These are phyloP conservation scores for Halesus radiatus DNA, from an alignment of 1,140 invertebrate genomes.

Conservation along the genomic window DNA sequence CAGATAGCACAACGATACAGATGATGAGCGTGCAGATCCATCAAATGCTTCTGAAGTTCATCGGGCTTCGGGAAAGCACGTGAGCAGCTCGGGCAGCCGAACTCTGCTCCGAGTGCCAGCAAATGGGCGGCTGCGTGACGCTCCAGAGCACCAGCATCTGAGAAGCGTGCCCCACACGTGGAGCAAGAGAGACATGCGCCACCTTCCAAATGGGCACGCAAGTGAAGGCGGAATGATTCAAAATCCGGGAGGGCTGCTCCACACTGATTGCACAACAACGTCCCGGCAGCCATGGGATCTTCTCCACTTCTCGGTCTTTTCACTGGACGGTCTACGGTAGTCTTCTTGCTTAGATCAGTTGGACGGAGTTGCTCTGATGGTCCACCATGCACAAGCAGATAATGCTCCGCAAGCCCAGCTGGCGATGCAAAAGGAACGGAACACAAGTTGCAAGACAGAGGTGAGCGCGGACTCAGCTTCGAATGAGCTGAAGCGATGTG, in stretches of 20 bases:
- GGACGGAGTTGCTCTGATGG: constrained; percentile 70
- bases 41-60: constrained; percentile 88
- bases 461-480: constrained; percentile 59
- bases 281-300: constrained; percentile 67
- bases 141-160: constrained; percentile 80
- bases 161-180: constrained; percentile 83
- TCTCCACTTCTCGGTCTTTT: constrained; percentile 52
- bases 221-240: constrained; percentile 88
- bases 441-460: constrained; percentile 58
- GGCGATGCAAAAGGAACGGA: constrained; percentile 65
- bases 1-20: constrained; percentile 90
- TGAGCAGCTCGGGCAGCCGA: constrained; percentile 86
- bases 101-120: constrained; percentile 82
- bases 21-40: constrained; percentile 91
- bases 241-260: constrained; percentile 89
- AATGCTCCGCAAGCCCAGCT: constrained; percentile 70
- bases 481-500: constrained; percentile 63
- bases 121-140: constrained; percentile 86
- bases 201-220: constrained; percentile 84
- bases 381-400: constrained; percentile 65
- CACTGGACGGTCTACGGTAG: constrained; percentile 46
- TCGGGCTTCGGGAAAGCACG: constrained; percentile 88
- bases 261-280: constrained; percentile 89
- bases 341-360: constrained; percentile 75
- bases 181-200: constrained; percentile 73